Evolutionary conservation across 2,888 invertebrate genomes (phyloP).

Genomic region (Zeuzera pyrina): DNA sequence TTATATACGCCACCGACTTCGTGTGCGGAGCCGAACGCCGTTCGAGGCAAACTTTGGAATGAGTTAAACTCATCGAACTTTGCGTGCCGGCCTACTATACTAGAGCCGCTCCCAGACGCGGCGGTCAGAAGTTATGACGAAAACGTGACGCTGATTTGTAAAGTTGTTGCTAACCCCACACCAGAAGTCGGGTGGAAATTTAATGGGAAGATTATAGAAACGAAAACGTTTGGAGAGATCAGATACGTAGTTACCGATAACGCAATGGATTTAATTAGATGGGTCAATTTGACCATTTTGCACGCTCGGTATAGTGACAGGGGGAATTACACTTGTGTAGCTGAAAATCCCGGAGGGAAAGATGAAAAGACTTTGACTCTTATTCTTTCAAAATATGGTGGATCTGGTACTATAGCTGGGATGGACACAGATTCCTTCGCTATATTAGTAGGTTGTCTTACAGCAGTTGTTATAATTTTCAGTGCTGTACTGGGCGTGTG

Average conservation of each 20-base stretch:
- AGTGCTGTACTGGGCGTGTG: conserved; percentile 62
- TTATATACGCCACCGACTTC: conserved; percentile 84
- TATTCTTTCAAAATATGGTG: conserved; percentile 62
- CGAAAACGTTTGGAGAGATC: conserved; percentile 60
- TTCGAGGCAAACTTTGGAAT: conserved; percentile 82
- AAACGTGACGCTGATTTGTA: conserved; percentile 83
- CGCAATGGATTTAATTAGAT: conserved; percentile 63
- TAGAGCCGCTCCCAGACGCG: conserved; percentile 74
- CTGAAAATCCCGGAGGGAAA: conserved; percentile 86
- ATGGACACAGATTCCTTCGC: conserved; percentile 67
- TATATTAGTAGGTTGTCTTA: conserved; percentile 62
- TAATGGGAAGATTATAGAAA: conserved; percentile 75
- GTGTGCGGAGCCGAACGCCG: conserved; percentile 78
- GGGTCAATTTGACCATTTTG: conserved; percentile 80
- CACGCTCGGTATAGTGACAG: conserved; percentile 76
- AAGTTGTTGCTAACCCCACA: conserved; percentile 82
- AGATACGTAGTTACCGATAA: conserved; percentile 63
- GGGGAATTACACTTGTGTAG: conserved; percentile 85
- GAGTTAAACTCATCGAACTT: conserved; percentile 81
- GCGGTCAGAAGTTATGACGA: conserved; percentile 77
- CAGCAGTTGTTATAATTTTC: conserved; percentile 61
- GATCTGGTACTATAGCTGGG: conserved; percentile 52
- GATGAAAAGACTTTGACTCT: conserved; percentile 83
- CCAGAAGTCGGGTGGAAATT: conserved; percentile 84
- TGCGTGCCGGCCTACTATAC: conserved; percentile 86